These are phyloP conservation scores for Linnaemya vulpina DNA, from an alignment of 2,888 invertebrate genomes.

Conservation along the genomic window DNA sequence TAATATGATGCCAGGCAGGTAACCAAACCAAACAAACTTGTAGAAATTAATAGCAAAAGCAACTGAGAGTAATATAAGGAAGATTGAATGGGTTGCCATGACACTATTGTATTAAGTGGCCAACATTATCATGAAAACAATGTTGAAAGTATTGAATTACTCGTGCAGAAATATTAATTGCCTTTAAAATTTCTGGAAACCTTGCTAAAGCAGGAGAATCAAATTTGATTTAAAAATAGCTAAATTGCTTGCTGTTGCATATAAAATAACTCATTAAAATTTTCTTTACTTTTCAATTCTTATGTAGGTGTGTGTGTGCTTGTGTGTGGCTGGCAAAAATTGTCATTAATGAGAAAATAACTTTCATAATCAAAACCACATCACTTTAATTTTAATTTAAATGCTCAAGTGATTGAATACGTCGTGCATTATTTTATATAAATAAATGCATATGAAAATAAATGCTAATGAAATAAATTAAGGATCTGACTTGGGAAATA, in stretches of 20 bases:
- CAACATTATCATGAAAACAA: constrained; percentile 43
- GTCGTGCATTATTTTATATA: too few species aligned
- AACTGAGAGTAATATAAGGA: constrained; percentile 14
- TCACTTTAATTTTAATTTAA: background rate
- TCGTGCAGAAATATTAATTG: constrained; percentile 70
- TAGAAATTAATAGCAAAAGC: constrained; percentile 39
- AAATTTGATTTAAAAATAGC: constrained; percentile 2
- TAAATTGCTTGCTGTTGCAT: constrained; percentile 19
- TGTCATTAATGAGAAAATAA: background rate
- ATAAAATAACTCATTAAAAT: constrained; percentile 51
- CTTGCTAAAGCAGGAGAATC: constrained; percentile 1
- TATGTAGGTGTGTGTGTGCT: too few species aligned
- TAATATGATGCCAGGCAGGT: constrained; percentile 53
- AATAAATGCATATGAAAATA: too few species aligned
- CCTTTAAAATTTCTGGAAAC: constrained; percentile 29
- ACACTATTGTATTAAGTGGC: constrained; percentile 48
- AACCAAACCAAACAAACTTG: constrained; percentile 23
- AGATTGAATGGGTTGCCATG: constrained; percentile 54
- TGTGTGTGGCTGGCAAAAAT: constrained; percentile 10
- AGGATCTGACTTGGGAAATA: too few species aligned
- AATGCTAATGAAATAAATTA: too few species aligned
- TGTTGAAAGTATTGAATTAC: constrained; percentile 63
- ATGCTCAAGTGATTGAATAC: background rate
- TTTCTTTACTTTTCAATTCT: constrained; percentile 18
- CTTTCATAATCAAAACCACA: background rate